Evolutionary conservation across 1,140 invertebrate genomes (phyloP), one percentile per base, ranked within the genome.

Genomic region (Procambarus virginalis): DNA sequence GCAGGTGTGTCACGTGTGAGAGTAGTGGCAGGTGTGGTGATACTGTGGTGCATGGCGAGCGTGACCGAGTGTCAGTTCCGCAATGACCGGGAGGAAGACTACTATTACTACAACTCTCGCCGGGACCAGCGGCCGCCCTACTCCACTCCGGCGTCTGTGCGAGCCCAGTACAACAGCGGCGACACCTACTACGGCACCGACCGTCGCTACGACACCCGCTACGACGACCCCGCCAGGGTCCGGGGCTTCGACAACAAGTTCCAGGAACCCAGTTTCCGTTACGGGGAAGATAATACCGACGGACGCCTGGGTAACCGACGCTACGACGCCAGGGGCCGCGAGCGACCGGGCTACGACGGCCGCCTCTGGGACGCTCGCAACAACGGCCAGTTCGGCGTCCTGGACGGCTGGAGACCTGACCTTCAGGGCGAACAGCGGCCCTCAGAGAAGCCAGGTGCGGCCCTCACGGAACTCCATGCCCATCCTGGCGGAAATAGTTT

Each of bases 131-230:
- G 49, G 9, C 84, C 84, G 2, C 20, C 45, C 10, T 89, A 89
- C 80, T 68, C 87, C 34, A 89, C 87, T n/a, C 87, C 73, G 20
- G 75, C 80, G 2, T 64, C 87, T 0, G n/a, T 89, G 8, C 81
- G 87, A 2, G 64, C 87, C 8, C 87, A 49, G 2, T 89, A 89
- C 55, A 84, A 78, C 81, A 82, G 60, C 20, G 87, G 87, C 1
- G 87, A 89, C 87, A 89, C 87, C 3, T 84, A 84, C 75, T 89
- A 84, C 75, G 87, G 87, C 34, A 89, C 87, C 12, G 87, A 89
- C 81, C 70, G 81, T 10, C 70, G 87, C 12, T 89, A 89, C 81
- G 87, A 89, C 87, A 89, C 87, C 45, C 87, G 81, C 2, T 89
- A 84, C 81, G 87, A 89, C 58, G 87, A 89, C 46, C 87, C 87